Conservation (phyloP, 1,140 invertebrate genomes). For the Macrotrachela quadricornifera region DNA sequence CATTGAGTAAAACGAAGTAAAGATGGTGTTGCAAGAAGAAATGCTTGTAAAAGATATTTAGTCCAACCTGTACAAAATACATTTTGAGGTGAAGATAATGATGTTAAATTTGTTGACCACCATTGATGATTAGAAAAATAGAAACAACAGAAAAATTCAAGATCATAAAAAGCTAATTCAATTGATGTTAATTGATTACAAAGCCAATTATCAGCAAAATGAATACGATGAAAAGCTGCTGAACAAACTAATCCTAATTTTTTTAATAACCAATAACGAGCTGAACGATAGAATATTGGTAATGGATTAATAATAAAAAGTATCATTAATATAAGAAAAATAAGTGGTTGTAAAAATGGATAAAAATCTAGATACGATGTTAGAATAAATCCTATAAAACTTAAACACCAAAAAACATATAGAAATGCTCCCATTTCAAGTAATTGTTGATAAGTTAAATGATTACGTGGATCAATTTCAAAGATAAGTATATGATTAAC, state of each 20-base stretch:
- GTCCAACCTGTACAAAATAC: too few species aligned
- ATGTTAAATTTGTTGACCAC: too few species aligned
- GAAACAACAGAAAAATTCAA: constrained; percentile 63
- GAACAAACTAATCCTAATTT: constrained; percentile 32
- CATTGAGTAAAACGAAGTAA: constrained; percentile 97
- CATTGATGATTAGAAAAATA: constrained; percentile 18
- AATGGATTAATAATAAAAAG: constrained; percentile 7
- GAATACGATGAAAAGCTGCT: constrained; percentile 83
- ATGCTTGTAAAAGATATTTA: too few species aligned
- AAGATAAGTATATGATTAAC: constrained; percentile 98
- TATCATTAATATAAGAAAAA: constrained; percentile 1
- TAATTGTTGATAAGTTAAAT: constrained; percentile 74
- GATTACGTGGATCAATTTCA: constrained; percentile 87
- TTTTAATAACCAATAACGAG: not conserved
- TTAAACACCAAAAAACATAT: constrained; percentile 77
- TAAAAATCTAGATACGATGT: not conserved
- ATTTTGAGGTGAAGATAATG: too few species aligned
- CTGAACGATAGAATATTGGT: constrained; percentile 1
- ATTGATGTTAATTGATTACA: constrained; percentile 93
- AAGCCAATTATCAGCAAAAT: constrained; percentile 98
- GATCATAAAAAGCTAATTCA: constrained; percentile 63
- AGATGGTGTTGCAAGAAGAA: constrained; percentile 55
- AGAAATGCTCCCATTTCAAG: constrained; percentile 80
- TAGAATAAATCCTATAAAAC: constrained; percentile 32
- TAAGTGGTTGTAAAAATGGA: constrained; percentile 1